phyloP scores from a whole-genome alignment of 2,113 vertebrate genomes.

The Neotoma lepida region DNA sequence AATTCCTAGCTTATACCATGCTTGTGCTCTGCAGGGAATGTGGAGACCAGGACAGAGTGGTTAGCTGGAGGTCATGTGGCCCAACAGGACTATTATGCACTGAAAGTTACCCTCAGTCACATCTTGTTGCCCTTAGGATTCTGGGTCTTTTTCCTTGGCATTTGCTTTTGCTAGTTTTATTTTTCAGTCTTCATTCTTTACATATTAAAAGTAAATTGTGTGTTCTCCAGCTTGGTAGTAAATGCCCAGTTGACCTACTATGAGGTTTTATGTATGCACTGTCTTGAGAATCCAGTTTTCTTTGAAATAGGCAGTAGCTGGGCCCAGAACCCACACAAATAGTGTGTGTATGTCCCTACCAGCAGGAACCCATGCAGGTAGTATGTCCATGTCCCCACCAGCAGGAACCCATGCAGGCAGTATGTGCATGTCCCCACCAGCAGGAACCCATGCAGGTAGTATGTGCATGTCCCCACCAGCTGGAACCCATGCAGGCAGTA shows the following conservation, averaged over 20 bases:
- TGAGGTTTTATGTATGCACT: accelerated
- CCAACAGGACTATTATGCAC: not conserved
- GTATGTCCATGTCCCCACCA: too few relatives aligned
- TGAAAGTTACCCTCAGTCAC: not conserved
- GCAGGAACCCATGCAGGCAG: too few relatives aligned
- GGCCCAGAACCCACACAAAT: not conserved
- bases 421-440: too few relatives aligned
- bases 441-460: too few relatives aligned
- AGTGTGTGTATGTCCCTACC: too few relatives aligned
- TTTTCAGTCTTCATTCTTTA: not conserved
- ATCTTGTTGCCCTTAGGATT: not conserved
- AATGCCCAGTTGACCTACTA: accelerated
- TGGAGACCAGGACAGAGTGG: accelerated
- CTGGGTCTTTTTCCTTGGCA: accelerated
- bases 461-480: too few relatives aligned
- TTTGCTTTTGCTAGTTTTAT: not conserved
- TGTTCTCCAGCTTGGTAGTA: not conserved
- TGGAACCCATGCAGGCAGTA: too few relatives aligned
- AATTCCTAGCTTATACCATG: not conserved
- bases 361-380: too few relatives aligned
- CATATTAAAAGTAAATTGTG: not conserved
- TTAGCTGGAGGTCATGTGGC: not conserved
- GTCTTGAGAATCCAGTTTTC: not conserved
- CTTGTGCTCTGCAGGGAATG: not conserved
- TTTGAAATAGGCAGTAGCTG: too few relatives aligned